These are phyloP conservation scores for Aphaenogaster ashmeadi DNA, from an alignment of 1,140 invertebrate genomes.

Conservation along the genomic window DNA sequence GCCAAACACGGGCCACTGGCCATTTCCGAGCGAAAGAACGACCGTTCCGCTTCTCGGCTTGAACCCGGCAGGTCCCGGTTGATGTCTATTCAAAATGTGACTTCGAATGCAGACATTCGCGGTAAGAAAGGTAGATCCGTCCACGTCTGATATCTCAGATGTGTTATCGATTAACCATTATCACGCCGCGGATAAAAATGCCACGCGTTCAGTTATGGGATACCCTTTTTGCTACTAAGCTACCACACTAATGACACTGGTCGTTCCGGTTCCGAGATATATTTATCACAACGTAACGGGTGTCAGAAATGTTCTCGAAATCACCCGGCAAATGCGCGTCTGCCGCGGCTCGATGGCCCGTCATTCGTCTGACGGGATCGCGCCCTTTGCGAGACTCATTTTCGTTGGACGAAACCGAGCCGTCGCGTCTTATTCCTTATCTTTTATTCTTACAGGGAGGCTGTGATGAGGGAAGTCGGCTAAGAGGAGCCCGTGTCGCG, in stretches of 20 bases:
- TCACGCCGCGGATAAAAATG: not conserved
- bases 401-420: conserved; percentile 31
- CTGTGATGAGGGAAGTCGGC: conserved; percentile 86
- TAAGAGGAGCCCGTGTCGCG: conserved; percentile 78
- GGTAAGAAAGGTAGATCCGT: not conserved
- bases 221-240: not conserved
- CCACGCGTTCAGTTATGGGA: not conserved
- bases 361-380: conserved; percentile 19
- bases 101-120: not conserved
- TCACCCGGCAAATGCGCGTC: conserved; percentile 11
- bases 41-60: conserved; percentile 9
- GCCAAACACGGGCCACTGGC: conserved; percentile 35
- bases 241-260: conserved; percentile 10
- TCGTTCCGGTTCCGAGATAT: conserved; percentile 27
- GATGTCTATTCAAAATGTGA: conserved; percentile 7
- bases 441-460: conserved; percentile 73
- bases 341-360: conserved; percentile 14
- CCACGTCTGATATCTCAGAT: conserved; percentile 6
- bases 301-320: conserved; percentile 40
- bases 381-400: conserved; percentile 36
- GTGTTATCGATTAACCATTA: conserved; percentile 11
- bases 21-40: not conserved
- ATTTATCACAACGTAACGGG: not conserved
- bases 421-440: conserved; percentile 23
- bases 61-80: not conserved